Evolutionary conservation across 2,888 invertebrate genomes (phyloP).

Genomic region (Lasioglossum morio): DNA sequence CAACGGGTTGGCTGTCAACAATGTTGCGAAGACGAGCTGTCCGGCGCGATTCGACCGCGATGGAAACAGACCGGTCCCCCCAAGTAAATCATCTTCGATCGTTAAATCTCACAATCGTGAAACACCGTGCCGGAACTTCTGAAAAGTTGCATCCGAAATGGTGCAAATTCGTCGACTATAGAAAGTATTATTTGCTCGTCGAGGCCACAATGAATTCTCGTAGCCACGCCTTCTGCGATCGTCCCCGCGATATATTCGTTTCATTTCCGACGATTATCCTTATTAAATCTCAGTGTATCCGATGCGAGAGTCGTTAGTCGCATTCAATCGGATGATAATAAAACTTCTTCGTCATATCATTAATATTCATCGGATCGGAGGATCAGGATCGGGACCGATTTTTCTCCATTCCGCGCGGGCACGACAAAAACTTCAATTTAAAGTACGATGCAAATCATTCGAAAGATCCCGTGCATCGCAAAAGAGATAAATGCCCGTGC

Average conservation of each 20-base stretch:
- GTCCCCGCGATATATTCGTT: neutral
- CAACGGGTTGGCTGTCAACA: too few species aligned
- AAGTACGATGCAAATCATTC: conserved; percentile 14
- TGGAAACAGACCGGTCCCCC: neutral
- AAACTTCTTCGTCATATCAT: conserved; percentile 9
- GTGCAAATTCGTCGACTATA: neutral
- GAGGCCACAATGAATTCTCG: too few species aligned
- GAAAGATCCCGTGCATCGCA: conserved; percentile 11
- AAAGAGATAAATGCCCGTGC: conserved; percentile 25
- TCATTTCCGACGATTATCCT: neutral
- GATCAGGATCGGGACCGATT: conserved; percentile 10
- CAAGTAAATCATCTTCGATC: neutral
- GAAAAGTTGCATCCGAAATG: neutral
- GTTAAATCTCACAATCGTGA: neutral
- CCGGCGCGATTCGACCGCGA: neutral
- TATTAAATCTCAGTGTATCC: neutral
- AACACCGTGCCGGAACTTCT: neutral
- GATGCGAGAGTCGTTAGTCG: neutral
- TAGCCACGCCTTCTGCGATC: neutral
- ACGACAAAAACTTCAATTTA: conserved; percentile 13
- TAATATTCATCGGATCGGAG: conserved; percentile 1
- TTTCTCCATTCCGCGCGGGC: neutral
- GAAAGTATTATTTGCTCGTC: neutral
- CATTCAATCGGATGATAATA: conserved; percentile 12
- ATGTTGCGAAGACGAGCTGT: neutral